A percentile compares a stretch with the other conserved stretches of the same genome.
Conservation (phyloP, 2,797 vertebrate species). For the Varecia variegata region DNA sequence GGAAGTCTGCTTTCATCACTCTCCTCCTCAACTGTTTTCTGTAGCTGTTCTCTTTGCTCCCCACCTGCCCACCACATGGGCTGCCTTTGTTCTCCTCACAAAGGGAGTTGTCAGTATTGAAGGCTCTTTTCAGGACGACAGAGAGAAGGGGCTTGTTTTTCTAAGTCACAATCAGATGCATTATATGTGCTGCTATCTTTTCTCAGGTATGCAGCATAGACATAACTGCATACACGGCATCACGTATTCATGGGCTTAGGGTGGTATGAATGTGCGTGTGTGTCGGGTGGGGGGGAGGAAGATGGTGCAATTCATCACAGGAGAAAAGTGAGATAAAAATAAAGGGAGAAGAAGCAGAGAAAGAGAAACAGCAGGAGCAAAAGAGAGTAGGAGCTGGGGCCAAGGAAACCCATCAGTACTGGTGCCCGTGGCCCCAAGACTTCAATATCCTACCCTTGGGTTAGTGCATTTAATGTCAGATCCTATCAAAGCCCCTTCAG, state of each 20-base stretch:
- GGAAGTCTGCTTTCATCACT: neutral
- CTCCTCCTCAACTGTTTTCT: neutral
- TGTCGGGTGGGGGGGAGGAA: no score
- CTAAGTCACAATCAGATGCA: slow-evolving; percentile 49
- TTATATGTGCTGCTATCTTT: neutral
- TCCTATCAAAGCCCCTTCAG: neutral
- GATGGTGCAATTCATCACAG: neutral
- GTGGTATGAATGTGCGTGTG: neutral
- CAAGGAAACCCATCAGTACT: neutral
- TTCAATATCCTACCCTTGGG: neutral
- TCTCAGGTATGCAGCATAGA: neutral
- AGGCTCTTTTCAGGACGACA: slow-evolving; percentile 37
- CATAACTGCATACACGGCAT: neutral
- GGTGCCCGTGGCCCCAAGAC: neutral
- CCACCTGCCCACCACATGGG: neutral
- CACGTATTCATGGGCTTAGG: neutral
- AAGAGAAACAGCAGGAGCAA: neutral
- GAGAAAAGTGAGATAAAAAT: neutral
- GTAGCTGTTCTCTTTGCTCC: slow-evolving; percentile 1
- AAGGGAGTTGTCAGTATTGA: slow-evolving; percentile 50
- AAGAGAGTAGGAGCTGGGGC: neutral
- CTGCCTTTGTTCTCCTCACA: slow-evolving; percentile 62
- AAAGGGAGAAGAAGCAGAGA: neutral
- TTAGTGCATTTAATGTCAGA: neutral
- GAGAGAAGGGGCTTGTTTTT: slow-evolving; percentile 51